Evolutionary conservation across 2,797 vertebrate genomes (phyloP).

Genomic region (Aythya fuligula): DNA sequence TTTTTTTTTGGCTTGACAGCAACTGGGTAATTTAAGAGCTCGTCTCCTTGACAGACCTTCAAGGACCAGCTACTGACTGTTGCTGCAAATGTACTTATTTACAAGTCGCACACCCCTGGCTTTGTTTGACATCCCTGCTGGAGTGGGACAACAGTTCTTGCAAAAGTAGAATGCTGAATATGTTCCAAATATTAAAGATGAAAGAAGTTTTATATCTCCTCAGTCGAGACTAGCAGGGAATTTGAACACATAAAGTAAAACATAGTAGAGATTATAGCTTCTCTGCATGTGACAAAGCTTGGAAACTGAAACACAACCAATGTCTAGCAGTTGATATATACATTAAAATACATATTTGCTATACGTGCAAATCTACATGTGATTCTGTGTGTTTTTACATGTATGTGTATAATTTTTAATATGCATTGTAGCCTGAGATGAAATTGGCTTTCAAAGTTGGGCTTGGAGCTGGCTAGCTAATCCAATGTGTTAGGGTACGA

Average conservation of each 20-base stretch:
- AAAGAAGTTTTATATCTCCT: not conserved
- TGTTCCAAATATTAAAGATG: not conserved
- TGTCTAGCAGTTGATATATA: not conserved
- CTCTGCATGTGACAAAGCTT: not conserved
- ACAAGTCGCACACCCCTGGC: not conserved
- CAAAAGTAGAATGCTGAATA: not conserved
- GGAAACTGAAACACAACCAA: not conserved
- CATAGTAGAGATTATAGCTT: not conserved
- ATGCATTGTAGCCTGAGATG: not conserved
- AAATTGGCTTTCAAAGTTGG: accelerated
- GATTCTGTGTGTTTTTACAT: not conserved
- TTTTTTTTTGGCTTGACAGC: not conserved
- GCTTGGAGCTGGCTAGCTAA: not conserved
- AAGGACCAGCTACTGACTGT: not conserved
- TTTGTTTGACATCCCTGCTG: not conserved
- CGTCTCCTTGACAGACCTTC: not conserved
- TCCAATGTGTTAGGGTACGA: not conserved
- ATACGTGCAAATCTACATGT: not conserved
- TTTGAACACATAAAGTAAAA: not conserved
- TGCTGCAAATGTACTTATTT: not conserved
- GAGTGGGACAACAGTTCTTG: not conserved
- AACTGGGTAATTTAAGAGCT: not conserved
- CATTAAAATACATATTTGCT: not conserved
- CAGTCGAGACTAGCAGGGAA: not conserved
- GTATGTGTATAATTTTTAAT: not conserved